These are phyloP conservation scores for Drosophila arizonae DNA, from an alignment of 1,140 invertebrate genomes.

Conservation along the genomic window DNA sequence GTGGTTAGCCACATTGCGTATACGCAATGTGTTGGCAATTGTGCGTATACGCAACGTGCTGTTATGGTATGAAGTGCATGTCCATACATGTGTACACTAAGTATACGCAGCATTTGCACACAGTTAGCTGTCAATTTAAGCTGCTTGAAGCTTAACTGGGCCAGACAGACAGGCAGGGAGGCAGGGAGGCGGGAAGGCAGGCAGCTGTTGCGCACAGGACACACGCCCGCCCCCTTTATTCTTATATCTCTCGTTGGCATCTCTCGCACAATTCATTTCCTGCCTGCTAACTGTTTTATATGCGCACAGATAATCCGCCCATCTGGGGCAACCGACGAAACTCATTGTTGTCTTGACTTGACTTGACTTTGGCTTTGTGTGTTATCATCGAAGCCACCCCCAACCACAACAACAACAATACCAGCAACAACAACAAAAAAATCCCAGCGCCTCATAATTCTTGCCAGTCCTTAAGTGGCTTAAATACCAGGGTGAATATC, in stretches of 20 bases:
- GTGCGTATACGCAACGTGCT: conserved; percentile 6
- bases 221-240: not conserved
- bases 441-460: conserved; percentile 39
- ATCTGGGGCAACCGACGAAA: conserved; percentile 29
- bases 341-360: conserved; percentile 38
- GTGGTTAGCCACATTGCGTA: conserved; percentile 55
- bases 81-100: conserved; percentile 14
- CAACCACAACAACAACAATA: not conserved
- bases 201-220: conserved; percentile 24
- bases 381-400: conserved; percentile 6
- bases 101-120: conserved; percentile 16
- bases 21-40: conserved; percentile 23
- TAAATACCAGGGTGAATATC: conserved; percentile 26
- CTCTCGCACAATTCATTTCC: conserved; percentile 48
- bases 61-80: conserved; percentile 16
- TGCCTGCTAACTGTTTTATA: conserved; percentile 47
- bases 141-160: conserved; percentile 26
- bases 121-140: conserved; percentile 27
- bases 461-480: conserved; percentile 38
- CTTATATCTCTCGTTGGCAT: conserved; percentile 31
- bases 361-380: conserved; percentile 23
- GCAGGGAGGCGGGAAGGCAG: not conserved
- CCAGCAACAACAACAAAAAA: not conserved
- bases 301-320: conserved; percentile 44
- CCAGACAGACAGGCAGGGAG: not conserved